These are phyloP conservation scores for Amiota mariae DNA, from an alignment of 2,888 invertebrate species.

Conservation along the genomic window DNA sequence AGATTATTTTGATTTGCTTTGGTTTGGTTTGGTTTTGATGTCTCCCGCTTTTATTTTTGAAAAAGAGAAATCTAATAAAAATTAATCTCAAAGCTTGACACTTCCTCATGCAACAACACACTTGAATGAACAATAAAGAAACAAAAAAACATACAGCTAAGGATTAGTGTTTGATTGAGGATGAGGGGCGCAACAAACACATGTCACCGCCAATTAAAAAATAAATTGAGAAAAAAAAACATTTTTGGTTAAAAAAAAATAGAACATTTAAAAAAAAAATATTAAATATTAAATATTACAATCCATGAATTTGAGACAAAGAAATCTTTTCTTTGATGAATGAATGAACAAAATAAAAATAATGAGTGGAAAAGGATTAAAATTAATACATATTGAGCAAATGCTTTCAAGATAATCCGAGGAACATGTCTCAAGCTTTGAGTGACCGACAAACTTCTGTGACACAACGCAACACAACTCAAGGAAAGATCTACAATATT, in stretches of 20 bases:
- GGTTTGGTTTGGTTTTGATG: too few species aligned
- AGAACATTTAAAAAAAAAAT: conserved; percentile 32
- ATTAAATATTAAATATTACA: conserved; percentile 39
- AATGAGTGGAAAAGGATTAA: conserved; percentile 58
- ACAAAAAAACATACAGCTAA: conserved; percentile 34
- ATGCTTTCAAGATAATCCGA: conserved; percentile 67
- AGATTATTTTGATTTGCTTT: too few species aligned
- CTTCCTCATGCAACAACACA: conserved; percentile 57
- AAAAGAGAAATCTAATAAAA: conserved; percentile 31
- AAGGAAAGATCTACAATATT: too few species aligned
- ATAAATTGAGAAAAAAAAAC: conserved; percentile 52
- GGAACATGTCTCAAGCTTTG: conserved; percentile 56
- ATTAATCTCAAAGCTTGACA: conserved; percentile 59
- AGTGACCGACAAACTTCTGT: conserved; percentile 51
- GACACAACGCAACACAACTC: conserved; percentile 41
- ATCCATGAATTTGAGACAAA: conserved; percentile 9
- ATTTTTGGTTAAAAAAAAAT: conserved; percentile 51
- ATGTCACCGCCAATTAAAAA: conserved; percentile 68
- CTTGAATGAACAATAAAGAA: conserved; percentile 44
- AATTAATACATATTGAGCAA: conserved; percentile 51
- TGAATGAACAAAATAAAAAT: conserved; percentile 40
- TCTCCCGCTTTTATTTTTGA: too few species aligned
- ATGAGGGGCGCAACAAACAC: conserved; percentile 47
- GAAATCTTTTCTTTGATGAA: background rate
- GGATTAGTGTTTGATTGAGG: background rate